Base-by-base conservation (phyloP, 2,113 vertebrate species). In the Pipra filicauda region DNA sequence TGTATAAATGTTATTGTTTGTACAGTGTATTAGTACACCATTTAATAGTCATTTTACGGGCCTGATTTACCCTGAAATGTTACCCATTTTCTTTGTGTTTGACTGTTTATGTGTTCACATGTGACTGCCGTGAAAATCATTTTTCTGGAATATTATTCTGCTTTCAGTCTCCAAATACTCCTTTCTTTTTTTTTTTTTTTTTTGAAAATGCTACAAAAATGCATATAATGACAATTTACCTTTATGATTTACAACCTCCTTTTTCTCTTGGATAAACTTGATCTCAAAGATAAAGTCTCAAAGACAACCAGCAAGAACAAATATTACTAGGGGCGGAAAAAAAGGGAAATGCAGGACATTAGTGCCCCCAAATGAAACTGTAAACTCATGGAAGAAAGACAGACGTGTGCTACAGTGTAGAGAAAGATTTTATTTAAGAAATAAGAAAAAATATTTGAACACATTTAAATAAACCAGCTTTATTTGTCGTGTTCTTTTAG, bases 291-390 rank as follows among this genome's bases (percentile, higher is more conserved):
- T n/a, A 51, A 87, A 52, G 17, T 57, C 16, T 76, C 21, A 61
- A 54, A 73, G n/a, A 54, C 70, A 81, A 46, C 3, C 7, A 59
- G 7, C 5, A 85, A 81, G 51, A 90, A 27, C 8, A 70, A 85
- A 18, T n/a, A 71, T 24, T 62, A 8, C 4, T 9, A 4, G 1
- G 16, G 33, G 2, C 3, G 3, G 1, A 20, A 16, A 2, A 8
- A 2, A 24, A 39, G 15, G 12, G 61, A 54, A 57, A 52, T n/a
- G 6, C 6, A 59, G 9, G 15, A 31, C 15, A 8, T 62, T 28
- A 51, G 7, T 44, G 26, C 4, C 11, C 9, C 8, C 5, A 71
- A 21, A 62, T 43, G 5, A 71, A 74, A 74, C 6, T 61, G 4
- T 43, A 41, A 72, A 4, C 8, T 66, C 54, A 20, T 19, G 54